Evolutionary conservation across 2,797 vertebrate genomes (phyloP), one percentile per base, ranked within the genome.

Genomic region (Rachycentron canadum): DNA sequence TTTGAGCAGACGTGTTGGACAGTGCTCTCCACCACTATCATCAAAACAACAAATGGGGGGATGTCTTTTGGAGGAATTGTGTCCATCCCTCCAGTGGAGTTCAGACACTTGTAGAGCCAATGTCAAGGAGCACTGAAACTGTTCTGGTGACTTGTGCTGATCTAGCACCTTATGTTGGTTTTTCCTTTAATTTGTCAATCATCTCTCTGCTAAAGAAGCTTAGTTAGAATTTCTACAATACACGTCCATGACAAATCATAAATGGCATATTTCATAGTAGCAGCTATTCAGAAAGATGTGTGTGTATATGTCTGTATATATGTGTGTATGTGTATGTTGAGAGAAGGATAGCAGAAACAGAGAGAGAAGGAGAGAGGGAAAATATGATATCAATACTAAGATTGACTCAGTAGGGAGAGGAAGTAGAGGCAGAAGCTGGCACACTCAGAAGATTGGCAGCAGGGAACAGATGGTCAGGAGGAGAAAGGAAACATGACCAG

Each of bases 381-480:
- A 82, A 71, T 85, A 88, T 86, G 64, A 83, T 91, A 89, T 93
- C 89, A 91, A 91, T 85, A 81, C 83, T 73, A 76, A 87, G 84
- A 91, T 88, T 81, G 84, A 76, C 82, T 90, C 84, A 69, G 78
- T 76, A 25, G 82, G 89, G 87, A 78, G 86, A 77, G 85, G 88
- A 84, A 86, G 88, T 87, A 81, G 92, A 81, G 83, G 81, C 85
- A 88, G 76, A 83, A 81, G 82, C 84, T 94, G 93, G 92, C 92
- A 93, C 79, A 28, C 86, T 84, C 77, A 60, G 83, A 89, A 93
- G 89, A 95, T 94, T 94, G 94, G 93, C 93, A 93, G 89, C 85
- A 67, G 84, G 81, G 91, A 95, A 94, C 94, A 95, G 95, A 95
- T 95, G 94, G 94, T 93, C 91, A 91, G 91, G 91, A 93, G 93